Evolutionary conservation across 2,888 invertebrate species (phyloP).

Genomic region (Malachius bipustulatus): DNA sequence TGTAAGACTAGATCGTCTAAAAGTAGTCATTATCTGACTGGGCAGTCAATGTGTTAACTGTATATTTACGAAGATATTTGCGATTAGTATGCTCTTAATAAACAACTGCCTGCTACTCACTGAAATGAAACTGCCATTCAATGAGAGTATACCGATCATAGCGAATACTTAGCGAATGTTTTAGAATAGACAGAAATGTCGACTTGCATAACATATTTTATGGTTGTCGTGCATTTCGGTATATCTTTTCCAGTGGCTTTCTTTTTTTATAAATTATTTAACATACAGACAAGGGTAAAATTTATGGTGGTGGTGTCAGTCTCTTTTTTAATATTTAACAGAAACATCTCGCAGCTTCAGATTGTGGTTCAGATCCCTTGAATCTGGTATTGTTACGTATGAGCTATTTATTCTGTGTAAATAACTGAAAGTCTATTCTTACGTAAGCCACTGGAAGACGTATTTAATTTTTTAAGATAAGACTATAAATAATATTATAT

Average conservation of each 20-base stretch:
- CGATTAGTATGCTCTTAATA: too few species aligned
- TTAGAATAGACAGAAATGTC: conserved; percentile 11
- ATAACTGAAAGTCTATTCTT: conserved; percentile 20
- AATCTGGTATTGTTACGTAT: conserved; percentile 20
- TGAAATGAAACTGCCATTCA: conserved; percentile 3
- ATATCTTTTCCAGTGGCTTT: conserved; percentile 38
- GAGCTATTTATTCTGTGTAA: conserved; percentile 27
- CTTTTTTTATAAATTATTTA: conserved; percentile 21
- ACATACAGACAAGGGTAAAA: conserved; percentile 30
- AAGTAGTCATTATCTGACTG: too few species aligned
- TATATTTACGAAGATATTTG: too few species aligned
- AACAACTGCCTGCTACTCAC: too few species aligned
- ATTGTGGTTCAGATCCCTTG: conserved; percentile 23
- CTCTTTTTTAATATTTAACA: conserved; percentile 17
- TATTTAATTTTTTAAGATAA: conserved; percentile 29
- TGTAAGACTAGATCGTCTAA: too few species aligned
- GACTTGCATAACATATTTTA: too few species aligned
- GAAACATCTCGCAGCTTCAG: conserved; percentile 13
- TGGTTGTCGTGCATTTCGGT: too few species aligned
- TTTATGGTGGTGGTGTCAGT: conserved; percentile 32
- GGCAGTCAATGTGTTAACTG: too few species aligned
- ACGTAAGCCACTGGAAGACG: conserved; percentile 36
- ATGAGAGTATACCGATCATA: too few species aligned
- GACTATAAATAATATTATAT: conserved; percentile 34
- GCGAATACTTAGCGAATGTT: too few species aligned